Percentiles rank a stretch among this genome's conserved stretches.
phyloP scores from a whole-genome alignment of 2,888 invertebrate genomes.

The Drosophila pseudotakahashii region DNA sequence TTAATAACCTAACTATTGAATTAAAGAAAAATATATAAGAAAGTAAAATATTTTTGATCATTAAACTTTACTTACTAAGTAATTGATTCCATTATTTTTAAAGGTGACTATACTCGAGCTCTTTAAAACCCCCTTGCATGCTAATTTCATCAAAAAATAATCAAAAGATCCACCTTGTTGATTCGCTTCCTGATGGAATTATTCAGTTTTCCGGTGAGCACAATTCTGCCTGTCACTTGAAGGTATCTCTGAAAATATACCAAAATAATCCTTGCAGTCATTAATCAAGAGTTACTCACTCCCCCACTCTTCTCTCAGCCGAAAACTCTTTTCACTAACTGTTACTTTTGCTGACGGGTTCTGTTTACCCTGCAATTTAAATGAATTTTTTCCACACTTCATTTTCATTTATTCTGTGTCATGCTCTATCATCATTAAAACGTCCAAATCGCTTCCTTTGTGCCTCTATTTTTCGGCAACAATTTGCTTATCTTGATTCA shows the following conservation, averaged over 20 bases:
- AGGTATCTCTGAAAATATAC: not conserved
- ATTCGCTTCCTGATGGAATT: not conserved
- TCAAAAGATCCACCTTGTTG: slow-evolving; percentile 5
- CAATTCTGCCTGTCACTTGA: slow-evolving; percentile 26
- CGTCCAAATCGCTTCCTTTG: slow-evolving; percentile 77
- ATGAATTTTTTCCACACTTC: slow-evolving; percentile 54
- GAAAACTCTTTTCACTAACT: slow-evolving; percentile 1
- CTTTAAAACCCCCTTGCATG: not conserved
- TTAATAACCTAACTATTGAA: too few species aligned
- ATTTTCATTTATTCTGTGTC: slow-evolving; percentile 74
- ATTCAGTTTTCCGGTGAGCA: not conserved
- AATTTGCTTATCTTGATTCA: slow-evolving; percentile 79
- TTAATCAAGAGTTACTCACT: slow-evolving; percentile 25
- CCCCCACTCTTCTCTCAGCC: not conserved
- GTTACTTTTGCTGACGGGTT: slow-evolving; percentile 11
- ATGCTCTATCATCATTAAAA: slow-evolving; percentile 79
- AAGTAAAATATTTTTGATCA: too few species aligned
- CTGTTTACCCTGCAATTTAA: slow-evolving; percentile 55
- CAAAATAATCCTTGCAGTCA: slow-evolving; percentile 24
- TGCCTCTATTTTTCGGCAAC: slow-evolving; percentile 69
- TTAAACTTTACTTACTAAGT: too few species aligned
- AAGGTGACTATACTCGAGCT: not conserved
- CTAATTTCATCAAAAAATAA: not conserved
- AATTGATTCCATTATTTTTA: too few species aligned
- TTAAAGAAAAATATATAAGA: too few species aligned